phyloP scores from a whole-genome alignment of 2,113 vertebrate genomes.

The Spermophilus dauricus region DNA sequence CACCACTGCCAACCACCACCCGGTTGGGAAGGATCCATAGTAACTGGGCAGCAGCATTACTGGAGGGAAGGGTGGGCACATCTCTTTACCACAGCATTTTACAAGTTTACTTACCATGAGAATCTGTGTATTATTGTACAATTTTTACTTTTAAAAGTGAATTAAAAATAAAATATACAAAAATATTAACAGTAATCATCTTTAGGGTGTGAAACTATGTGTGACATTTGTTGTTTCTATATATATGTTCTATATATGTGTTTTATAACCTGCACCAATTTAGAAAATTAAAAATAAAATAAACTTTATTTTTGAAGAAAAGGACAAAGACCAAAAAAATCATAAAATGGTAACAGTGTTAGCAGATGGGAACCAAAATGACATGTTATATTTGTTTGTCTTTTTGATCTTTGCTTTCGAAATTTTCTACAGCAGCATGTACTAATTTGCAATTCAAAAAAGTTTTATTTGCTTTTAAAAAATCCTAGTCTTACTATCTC shows the following conservation, averaged over 20 bases:
- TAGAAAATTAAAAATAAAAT: conserved; percentile 37
- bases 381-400: conserved; percentile 41
- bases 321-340: conserved; percentile 39
- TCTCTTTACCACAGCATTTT: conserved; percentile 8
- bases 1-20: background rate
- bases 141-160: conserved; percentile 16
- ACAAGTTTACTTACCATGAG: background rate
- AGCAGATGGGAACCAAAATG: conserved; percentile 18
- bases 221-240: conserved; percentile 33
- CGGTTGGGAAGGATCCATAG: background rate
- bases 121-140: background rate
- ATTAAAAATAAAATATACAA: conserved; percentile 29
- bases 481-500: conserved; percentile 14
- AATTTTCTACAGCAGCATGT: conserved; percentile 43
- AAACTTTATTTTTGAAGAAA: conserved; percentile 47
- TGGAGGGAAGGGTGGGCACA: background rate
- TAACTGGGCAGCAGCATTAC: background rate
- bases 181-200: conserved; percentile 27
- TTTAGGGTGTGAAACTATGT: conserved; percentile 6
- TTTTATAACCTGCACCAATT: conserved; percentile 3
- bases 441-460: conserved; percentile 52
- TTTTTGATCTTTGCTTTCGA: conserved; percentile 59
- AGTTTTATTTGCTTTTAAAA: conserved; percentile 33
- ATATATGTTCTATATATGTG: conserved; percentile 4
- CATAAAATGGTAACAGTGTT: conserved; percentile 33